Evolutionary conservation across 2,797 vertebrate genomes (phyloP), one percentile per base, ranked within the genome.

Genomic region (Vireo griseus): DNA sequence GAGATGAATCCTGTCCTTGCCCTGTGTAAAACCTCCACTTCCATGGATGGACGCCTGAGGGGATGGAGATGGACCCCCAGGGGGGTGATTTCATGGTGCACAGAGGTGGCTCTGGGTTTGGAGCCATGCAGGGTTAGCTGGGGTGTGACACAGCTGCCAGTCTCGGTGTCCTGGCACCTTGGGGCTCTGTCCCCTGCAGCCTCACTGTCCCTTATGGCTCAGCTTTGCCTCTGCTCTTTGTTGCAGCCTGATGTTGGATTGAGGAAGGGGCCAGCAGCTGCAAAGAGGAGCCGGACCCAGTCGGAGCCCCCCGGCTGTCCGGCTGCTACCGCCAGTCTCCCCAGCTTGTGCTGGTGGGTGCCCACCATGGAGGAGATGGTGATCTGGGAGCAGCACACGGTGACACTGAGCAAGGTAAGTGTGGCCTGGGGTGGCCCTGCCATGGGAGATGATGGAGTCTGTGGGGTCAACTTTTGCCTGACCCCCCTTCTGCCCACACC

Each of bases 341-440:
- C 79, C 24, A 5, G 8, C 71, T n/a, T 78, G 61, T 9, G 37
- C 13, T 95, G 97, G 61, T 94, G 98, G 98, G 98, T 98, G 94
- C 83, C 97, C 87, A 97, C 97, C 93, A 99, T 99, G 99, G 99
- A 99, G 97, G 99, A 99, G 94, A 97, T 99, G 97, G 98, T 97
- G 40, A 99, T 99, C 98, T 99, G 99, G 99, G 99, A 99, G 96
- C 99, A 99, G 96, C 98, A 99, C 68, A 99, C 99, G 0, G 98
- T 99, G 95, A 99, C 98, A 0, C 94, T 99, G 33, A 98, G 59
- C 97, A 99, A 98, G 98, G 99, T 99, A 97, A 98, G 98, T 10
- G 0, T 2, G 4, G 16, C 59, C 45, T 3, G 2, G 31, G 22
- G 50, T 7, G 33, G 54, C 58, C 33, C 24, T 4, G 12, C 39